Evolutionary conservation across 2,113 vertebrate species (phyloP), one percentile per base, ranked within the genome.

Genomic region (Pipa parva): DNA sequence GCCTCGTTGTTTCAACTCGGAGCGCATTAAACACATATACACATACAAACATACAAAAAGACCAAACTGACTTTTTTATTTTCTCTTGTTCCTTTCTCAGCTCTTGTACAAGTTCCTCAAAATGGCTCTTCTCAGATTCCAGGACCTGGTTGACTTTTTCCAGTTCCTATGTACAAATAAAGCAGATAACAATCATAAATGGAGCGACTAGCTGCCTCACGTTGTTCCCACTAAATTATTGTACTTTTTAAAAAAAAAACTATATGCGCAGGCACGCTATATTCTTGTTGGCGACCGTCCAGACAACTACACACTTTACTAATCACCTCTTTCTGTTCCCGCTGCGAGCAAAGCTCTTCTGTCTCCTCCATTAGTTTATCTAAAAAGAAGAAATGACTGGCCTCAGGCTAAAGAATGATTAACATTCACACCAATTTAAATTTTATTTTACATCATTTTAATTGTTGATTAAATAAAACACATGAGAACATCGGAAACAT

Each of bases 331-430:
- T 88, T 92, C 78, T 97, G 90, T 21, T 97, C 97, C 75, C 92
- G 86, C 63, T 99, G 93, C 20, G 94, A 86, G 61, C 90, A 95
- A 1, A 98, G 84, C 72, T 99, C 97, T 72, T 98, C 97, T 0
- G 95, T 96, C 83, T 99, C 97, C 54, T 97, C 94, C 95, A 99
- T 97, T 73, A 98, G 84, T 77, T 97, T 98, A 81, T 97, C 97
- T 99, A 84, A 48, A 84, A 77, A 69, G 52, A 76, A 18, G 79
- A 58, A 5, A 48, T 24, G 10, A 45, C 13, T 4, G 13, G 39
- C 18, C 13, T 45, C 18, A n/a, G 4, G 13, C 13, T 17, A 45
- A 17, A 4, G 13, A 45, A 17, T 17, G 33, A 37, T 37, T 37
- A 37, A 7, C 13, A 7, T 37, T 37, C 13, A 37, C 13, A 9